Evolutionary conservation across 2,888 invertebrate genomes (phyloP).

Genomic region (Drosophila meridionalis): DNA sequence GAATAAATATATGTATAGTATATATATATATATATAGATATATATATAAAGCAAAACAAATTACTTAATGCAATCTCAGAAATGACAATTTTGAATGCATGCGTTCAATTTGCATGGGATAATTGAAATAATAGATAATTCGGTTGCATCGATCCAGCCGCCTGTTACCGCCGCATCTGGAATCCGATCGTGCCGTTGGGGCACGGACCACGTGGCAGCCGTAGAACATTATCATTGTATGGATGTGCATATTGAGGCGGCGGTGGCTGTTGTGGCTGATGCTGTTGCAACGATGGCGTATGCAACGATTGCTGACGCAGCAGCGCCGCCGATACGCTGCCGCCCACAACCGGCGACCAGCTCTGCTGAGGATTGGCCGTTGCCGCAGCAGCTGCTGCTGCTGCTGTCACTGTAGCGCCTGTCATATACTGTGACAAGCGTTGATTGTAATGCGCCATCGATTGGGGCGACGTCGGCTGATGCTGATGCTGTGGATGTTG

Average conservation of each 20-base stretch:
- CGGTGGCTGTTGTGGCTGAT: conserved; percentile 40
- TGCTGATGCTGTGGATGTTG: conserved; percentile 41
- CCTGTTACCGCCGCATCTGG: conserved; percentile 87
- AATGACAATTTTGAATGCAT: conserved; percentile 51
- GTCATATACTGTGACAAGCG: conserved; percentile 59
- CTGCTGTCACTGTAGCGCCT: conserved; percentile 22
- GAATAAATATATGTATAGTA: conserved; percentile 35
- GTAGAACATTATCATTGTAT: conserved; percentile 86
- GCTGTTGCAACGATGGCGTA: conserved; percentile 53
- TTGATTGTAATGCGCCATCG: conserved; percentile 56
- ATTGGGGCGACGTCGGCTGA: conserved; percentile 30
- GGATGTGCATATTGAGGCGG: conserved; percentile 54
- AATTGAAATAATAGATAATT: conserved; percentile 27
- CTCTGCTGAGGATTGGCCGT: conserved; percentile 71
- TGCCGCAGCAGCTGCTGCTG: conserved; percentile 13
- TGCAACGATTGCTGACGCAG: conserved; percentile 75
- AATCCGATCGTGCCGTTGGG: conserved; percentile 92
- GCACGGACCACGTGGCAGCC: conserved; percentile 92
- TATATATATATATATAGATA: not conserved
- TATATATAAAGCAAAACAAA: conserved; percentile 25
- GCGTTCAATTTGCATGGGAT: conserved; percentile 39
- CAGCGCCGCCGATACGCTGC: conserved; percentile 77
- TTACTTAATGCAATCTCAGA: conserved; percentile 47
- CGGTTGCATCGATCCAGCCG: conserved; percentile 18
- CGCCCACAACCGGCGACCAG: conserved; percentile 82